Evolutionary conservation across 2,113 vertebrate species (phyloP).

Genomic region (Pachyramphus minor): DNA sequence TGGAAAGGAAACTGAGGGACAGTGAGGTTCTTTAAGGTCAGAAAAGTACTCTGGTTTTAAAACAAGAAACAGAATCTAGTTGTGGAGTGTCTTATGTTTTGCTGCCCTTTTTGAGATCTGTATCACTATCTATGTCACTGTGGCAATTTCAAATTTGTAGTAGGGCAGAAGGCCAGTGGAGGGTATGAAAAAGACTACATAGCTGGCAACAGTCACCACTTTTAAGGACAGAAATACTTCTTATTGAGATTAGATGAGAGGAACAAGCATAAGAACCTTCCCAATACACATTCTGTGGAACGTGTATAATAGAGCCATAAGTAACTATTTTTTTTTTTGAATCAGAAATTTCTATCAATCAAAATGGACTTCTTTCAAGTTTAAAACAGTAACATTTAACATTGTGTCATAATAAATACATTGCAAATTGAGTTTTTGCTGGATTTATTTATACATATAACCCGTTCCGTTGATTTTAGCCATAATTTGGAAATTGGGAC

Average conservation of each 20-base stretch:
- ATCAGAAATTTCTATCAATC: background rate
- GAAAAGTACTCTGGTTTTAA: background rate
- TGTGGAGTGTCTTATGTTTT: background rate
- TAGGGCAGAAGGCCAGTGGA: background rate
- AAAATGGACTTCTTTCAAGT: background rate
- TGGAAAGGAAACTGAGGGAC: background rate
- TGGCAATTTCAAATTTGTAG: background rate
- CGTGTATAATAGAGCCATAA: background rate
- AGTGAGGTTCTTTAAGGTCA: background rate
- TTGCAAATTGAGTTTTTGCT: background rate
- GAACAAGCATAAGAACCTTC: background rate
- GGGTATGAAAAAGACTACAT: background rate
- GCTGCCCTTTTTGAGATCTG: background rate
- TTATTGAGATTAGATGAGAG: background rate
- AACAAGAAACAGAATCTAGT: background rate
- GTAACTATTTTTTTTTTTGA: background rate
- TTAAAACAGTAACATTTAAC: background rate
- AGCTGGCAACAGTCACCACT: background rate
- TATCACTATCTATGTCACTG: background rate
- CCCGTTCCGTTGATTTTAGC: background rate
- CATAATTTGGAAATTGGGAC: background rate
- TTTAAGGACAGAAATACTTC: background rate
- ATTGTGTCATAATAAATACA: background rate
- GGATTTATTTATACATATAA: background rate
- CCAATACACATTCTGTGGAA: background rate